These are phyloP conservation scores for Lophius americanus DNA, from an alignment of 2,797 vertebrate species.

Conservation along the genomic window DNA sequence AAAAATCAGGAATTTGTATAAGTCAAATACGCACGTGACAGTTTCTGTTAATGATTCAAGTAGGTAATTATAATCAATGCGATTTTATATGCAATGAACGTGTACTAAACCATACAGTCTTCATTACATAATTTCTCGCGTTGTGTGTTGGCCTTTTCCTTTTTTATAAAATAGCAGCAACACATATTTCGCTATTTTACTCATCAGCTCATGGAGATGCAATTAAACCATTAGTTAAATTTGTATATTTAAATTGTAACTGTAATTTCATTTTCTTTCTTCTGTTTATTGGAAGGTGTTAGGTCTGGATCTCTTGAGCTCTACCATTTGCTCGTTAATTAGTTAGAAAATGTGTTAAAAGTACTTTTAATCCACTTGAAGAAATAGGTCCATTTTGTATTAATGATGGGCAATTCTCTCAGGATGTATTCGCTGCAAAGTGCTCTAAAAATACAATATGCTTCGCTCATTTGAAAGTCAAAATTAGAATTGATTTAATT, in stretches of 20 bases:
- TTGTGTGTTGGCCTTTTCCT: not conserved
- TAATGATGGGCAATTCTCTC: not conserved
- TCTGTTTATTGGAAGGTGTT: not conserved
- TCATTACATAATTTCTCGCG: not conserved
- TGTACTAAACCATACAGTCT: too few species aligned
- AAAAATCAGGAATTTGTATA: too few species aligned
- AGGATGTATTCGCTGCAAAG: too few species aligned
- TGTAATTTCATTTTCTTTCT: not conserved
- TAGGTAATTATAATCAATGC: too few species aligned
- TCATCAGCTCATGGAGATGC: rapidly evolving
- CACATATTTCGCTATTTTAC: not conserved
- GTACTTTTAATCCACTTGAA: too few species aligned
- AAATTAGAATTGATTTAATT: not conserved
- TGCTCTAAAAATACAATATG: too few species aligned
- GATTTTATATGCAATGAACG: too few species aligned
- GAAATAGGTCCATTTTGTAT: too few species aligned
- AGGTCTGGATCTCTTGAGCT: not conserved
- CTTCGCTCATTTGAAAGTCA: not conserved
- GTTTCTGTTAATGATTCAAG: too few species aligned
- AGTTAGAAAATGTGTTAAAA: too few species aligned
- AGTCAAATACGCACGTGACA: too few species aligned
- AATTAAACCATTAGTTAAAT: not conserved
- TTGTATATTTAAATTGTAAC: too few species aligned
- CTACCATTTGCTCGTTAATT: not conserved
- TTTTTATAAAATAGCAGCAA: not conserved